Base-by-base conservation (phyloP, 2,113 vertebrate species). In the Arenaria interpres region DNA sequence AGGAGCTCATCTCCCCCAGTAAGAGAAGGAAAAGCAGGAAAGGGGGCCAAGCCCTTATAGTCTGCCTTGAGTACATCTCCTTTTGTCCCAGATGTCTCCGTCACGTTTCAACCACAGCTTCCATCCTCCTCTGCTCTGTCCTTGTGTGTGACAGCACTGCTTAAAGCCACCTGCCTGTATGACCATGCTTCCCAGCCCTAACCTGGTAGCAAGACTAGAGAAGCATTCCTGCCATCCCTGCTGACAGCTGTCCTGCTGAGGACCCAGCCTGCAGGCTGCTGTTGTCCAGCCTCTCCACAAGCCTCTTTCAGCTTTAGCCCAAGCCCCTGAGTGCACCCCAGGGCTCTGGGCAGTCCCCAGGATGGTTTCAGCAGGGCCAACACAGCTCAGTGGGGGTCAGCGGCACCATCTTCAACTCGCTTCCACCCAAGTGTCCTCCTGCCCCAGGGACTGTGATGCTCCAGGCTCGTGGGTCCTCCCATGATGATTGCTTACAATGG, bases 211-310 rank as follows among this genome's bases (percentile, higher is more conserved):
- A 73, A 74, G 28, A n/a, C 24, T 77, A 43, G n/a, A 81, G 80
- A 60, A 84, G 28, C 1, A 0, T 37, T 45, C 32, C n/a, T 45
- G 23, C 20, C 32, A 86, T 43, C 6, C 50, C n/a, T 19, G 30
- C 37, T 0, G 0, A 21, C 27, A 54, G 46, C 17, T 39, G 22
- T 37, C 37, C 43, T n/a, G 30, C 48, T n/a, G 48, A 37, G 64
- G 59, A 57, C 23, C 27, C 46, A 56, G 32, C 18, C 45, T 35
- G 30, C 0, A 1, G 30, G n/a, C 24, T 90, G 50, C 57, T 39
- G 15, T 16, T 4, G 45, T 17, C 28, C 39, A 56, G 1, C 9
- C 30, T 18, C 39, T 69, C 48, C 54, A 39, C 23, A n/a, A 48
- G 7, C 33, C 22, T 35, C 35, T 25, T n/a, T 71, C 50, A 30